Evolutionary conservation across 2,888 invertebrate species (phyloP).

Genomic region (Diabrotica balteata): DNA sequence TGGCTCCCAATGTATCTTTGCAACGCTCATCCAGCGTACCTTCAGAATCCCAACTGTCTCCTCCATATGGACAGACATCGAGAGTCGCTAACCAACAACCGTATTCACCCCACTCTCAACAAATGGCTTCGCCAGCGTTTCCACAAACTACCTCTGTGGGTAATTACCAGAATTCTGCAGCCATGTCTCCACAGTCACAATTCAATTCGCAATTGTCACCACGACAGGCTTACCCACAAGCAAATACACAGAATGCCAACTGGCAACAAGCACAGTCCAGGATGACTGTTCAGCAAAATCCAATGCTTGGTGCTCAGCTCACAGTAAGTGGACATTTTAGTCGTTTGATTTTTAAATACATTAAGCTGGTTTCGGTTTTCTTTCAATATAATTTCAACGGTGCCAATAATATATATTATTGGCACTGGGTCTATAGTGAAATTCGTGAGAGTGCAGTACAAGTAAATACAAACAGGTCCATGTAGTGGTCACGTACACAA

Average conservation of each 20-base stretch:
- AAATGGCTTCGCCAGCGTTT: constrained; percentile 55
- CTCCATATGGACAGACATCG: constrained; percentile 57
- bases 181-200: constrained; percentile 66
- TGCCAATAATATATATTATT: no score
- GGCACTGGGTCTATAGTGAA: no score
- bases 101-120: constrained; percentile 62
- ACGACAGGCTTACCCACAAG: constrained; percentile 57
- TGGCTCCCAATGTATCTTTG: constrained; percentile 88
- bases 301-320: constrained; percentile 87
- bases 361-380: no score
- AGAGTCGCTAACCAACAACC: constrained; percentile 53
- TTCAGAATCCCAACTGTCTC: constrained; percentile 67
- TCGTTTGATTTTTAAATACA: no score
- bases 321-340: constrained; percentile 66
- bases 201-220: constrained; percentile 67
- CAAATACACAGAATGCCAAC: constrained; percentile 42
- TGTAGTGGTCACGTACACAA: no score
- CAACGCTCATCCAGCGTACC: constrained; percentile 71
- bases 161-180: constrained; percentile 58
- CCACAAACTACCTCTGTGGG: constrained; percentile 53
- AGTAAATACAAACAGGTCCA: no score
- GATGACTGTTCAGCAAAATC: constrained; percentile 80
- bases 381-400: no score
- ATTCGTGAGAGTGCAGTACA: no score
- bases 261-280: constrained; percentile 63